These are phyloP conservation scores for Mimas tiliae DNA, from an alignment of 2,888 invertebrate genomes.

Conservation along the genomic window DNA sequence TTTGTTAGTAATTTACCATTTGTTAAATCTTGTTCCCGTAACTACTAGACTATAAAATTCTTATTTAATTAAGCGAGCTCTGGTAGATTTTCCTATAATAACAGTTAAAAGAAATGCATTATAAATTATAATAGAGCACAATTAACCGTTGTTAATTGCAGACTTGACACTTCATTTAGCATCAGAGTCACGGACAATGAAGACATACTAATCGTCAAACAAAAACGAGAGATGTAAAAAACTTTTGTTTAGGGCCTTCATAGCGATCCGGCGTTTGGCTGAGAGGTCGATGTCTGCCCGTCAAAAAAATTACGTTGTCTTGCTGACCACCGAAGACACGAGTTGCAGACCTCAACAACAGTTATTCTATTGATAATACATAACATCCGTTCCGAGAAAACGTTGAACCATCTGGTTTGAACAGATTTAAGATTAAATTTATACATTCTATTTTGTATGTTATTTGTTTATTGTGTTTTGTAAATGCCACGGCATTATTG, in stretches of 20 bases:
- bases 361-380: constrained; percentile 60
- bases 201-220: constrained; percentile 52
- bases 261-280: constrained; percentile 38
- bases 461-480: background rate
- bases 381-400: constrained; percentile 19
- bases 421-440: constrained; percentile 1
- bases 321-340: constrained; percentile 69
- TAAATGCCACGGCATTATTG: background rate
- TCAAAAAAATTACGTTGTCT: constrained; percentile 56
- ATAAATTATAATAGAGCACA: constrained; percentile 28
- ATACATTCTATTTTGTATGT: background rate
- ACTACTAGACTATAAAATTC: background rate
- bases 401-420: background rate
- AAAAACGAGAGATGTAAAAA: constrained; percentile 54
- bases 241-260: constrained; percentile 52
- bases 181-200: constrained; percentile 69
- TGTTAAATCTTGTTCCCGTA: too few species aligned
- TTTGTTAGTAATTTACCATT: too few species aligned
- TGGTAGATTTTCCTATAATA: background rate
- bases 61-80: constrained; percentile 1
- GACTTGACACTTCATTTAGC: constrained; percentile 71
- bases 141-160: constrained; percentile 58
- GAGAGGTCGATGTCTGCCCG: constrained; percentile 70
- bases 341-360: constrained; percentile 60
- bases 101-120: constrained; percentile 36